Conservation (phyloP, 2,888 invertebrate genomes). For the Clivina fossor region DNA sequence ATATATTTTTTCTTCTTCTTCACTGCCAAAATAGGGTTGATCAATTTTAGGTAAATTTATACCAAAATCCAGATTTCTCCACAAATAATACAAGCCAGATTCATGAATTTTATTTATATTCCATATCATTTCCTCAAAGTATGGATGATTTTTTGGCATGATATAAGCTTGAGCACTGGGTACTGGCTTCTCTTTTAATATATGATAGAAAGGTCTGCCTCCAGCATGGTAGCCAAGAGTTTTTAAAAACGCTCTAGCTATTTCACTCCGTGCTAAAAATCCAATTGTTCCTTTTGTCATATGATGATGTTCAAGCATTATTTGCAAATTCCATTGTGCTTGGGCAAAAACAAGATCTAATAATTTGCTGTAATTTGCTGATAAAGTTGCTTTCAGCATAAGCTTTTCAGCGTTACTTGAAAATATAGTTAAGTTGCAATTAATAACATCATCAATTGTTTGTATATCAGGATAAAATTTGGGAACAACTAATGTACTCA, state of each 20-base stretch:
- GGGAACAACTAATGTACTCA: slow-evolving; percentile 9
- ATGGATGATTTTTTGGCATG: slow-evolving; percentile 26
- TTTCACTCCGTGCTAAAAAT: slow-evolving; percentile 18
- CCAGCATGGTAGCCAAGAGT: not conserved
- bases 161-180: slow-evolving; percentile 19
- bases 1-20: not conserved
- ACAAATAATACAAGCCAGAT: slow-evolving; percentile 15
- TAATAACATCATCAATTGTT: slow-evolving; percentile 15
- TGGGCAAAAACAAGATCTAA: no score
- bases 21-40: not conserved
- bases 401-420: no score
- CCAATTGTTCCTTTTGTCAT: no score
- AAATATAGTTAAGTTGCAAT: no score
- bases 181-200: slow-evolving; percentile 19
- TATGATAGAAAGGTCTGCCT: slow-evolving; percentile 3
- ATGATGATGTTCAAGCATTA: slow-evolving; percentile 8
- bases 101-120: slow-evolving; percentile 28
- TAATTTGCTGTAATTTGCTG: no score
- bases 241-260: slow-evolving; percentile 22
- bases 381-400: no score
- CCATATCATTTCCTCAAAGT: slow-evolving; percentile 28
- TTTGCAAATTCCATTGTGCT: slow-evolving; percentile 8
- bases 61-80: slow-evolving; percentile 24
- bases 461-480: slow-evolving; percentile 20
- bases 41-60: not conserved